Percentiles rank a stretch among this genome's conserved stretches.
phyloP scores from a whole-genome alignment of 2,888 invertebrate species.

The Loripinus fragilis region DNA sequence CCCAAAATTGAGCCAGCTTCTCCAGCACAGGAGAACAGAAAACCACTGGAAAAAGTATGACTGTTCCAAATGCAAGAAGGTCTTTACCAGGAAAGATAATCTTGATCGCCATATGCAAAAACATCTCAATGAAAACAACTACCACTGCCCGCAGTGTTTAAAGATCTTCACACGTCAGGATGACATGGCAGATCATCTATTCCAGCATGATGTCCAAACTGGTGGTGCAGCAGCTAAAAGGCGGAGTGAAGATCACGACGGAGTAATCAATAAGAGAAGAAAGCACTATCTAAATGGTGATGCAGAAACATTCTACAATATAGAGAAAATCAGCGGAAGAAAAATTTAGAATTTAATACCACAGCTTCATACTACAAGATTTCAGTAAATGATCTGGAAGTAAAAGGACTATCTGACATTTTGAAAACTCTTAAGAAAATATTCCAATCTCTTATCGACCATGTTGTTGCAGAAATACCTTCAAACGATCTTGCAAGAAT shows the following conservation, averaged over 20 bases:
- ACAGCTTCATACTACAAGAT: slow-evolving; percentile 26
- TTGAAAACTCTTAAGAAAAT: slow-evolving; percentile 14
- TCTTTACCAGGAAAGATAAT: no score
- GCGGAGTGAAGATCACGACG: background rate
- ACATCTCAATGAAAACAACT: no score
- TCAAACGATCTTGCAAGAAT: background rate
- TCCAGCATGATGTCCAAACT: no score
- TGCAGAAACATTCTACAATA: background rate
- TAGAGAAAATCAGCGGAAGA: slow-evolving; percentile 19
- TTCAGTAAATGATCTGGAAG: slow-evolving; percentile 9
- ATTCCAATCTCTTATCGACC: background rate
- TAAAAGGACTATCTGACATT: background rate
- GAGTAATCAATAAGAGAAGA: background rate
- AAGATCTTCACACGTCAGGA: no score
- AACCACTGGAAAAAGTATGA: no score
- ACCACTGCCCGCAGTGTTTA: no score
- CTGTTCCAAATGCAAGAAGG: no score
- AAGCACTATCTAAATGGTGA: background rate
- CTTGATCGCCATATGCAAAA: no score
- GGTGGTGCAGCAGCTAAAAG: no score
- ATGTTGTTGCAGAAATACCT: background rate
- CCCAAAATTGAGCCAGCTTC: no score
- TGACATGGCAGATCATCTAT: no score
- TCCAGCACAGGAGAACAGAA: no score
- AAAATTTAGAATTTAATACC: slow-evolving; percentile 27